Evolutionary conservation across 2,888 invertebrate species (phyloP).

Genomic region (Helobdella robusta): DNA sequence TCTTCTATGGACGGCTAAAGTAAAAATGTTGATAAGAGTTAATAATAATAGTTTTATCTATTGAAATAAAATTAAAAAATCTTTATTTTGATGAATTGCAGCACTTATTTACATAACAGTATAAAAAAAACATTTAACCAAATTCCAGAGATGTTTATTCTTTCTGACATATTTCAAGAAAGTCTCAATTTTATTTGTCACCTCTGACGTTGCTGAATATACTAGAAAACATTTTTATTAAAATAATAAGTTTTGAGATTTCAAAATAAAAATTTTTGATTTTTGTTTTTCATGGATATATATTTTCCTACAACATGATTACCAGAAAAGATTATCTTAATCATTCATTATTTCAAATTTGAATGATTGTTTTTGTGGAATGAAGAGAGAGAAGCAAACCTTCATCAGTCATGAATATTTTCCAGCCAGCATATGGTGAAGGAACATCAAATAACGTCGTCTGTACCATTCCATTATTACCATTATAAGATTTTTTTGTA

Average conservation of each 20-base stretch:
- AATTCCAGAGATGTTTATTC: constrained; percentile 12
- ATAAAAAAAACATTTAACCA: neutral
- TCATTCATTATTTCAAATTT: too few species aligned
- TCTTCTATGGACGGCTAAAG: constrained; percentile 43
- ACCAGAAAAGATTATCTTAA: too few species aligned
- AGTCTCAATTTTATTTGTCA: constrained; percentile 53
- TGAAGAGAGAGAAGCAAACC: constrained; percentile 50
- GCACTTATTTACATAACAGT: neutral
- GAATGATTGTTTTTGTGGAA: too few species aligned
- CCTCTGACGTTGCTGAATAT: constrained; percentile 52
- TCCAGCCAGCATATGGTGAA: constrained; percentile 62
- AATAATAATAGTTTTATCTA: neutral
- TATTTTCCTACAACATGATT: too few species aligned
- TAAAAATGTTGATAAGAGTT: neutral
- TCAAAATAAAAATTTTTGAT: too few species aligned
- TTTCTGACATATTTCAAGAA: constrained; percentile 39
- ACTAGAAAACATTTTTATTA: constrained; percentile 39
- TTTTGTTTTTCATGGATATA: too few species aligned
- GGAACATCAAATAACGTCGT: constrained; percentile 39
- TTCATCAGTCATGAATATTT: constrained; percentile 66
- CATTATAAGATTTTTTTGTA: too few species aligned
- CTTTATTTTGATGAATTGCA: neutral
- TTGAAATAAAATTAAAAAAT: neutral
- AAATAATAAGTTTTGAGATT: too few species aligned
- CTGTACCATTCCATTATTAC: constrained; percentile 34